Conservation (phyloP, 2,888 invertebrate genomes). For the Acrocyrtus sp. region DNA sequence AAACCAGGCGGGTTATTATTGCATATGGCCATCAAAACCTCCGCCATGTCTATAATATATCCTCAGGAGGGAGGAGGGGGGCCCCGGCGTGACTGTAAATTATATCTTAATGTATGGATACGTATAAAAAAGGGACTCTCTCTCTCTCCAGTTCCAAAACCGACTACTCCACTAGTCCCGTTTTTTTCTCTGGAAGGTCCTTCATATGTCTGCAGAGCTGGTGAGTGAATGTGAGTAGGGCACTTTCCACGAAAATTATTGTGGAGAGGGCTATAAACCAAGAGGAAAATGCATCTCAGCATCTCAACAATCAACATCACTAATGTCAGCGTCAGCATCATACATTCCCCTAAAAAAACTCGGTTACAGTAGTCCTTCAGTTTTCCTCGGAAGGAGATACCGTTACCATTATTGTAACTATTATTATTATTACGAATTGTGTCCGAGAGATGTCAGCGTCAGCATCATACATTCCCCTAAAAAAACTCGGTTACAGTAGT, state of each 20-base stretch:
- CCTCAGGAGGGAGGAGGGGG: conserved; percentile 52
- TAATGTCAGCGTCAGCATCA: conserved; percentile 9
- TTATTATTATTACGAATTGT: conserved; percentile 31
- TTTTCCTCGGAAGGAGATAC: conserved; percentile 27
- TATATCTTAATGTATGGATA: conserved; percentile 56
- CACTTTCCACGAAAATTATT: neutral
- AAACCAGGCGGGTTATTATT: conserved; percentile 54
- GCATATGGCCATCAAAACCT: conserved; percentile 55
- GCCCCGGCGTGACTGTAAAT: conserved; percentile 56
- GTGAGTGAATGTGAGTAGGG: neutral
- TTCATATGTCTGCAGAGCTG: too few relatives aligned
- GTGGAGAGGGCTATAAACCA: conserved; percentile 27
- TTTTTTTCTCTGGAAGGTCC: neutral
- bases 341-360: too few relatives aligned
- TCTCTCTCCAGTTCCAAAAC: neutral
- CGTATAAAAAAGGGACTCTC: conserved; percentile 23
- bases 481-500: too few relatives aligned
- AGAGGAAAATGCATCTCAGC: conserved; percentile 13
- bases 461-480: neutral
- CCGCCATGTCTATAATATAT: conserved; percentile 55
- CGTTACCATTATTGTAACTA: conserved; percentile 42
- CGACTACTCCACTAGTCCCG: neutral
- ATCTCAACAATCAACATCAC: neutral
- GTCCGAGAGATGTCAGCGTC: neutral
- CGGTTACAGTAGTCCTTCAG: too few relatives aligned